These are phyloP conservation scores for Phyllotreta cruciferae DNA, from an alignment of 2,888 invertebrate species.

Conservation along the genomic window DNA sequence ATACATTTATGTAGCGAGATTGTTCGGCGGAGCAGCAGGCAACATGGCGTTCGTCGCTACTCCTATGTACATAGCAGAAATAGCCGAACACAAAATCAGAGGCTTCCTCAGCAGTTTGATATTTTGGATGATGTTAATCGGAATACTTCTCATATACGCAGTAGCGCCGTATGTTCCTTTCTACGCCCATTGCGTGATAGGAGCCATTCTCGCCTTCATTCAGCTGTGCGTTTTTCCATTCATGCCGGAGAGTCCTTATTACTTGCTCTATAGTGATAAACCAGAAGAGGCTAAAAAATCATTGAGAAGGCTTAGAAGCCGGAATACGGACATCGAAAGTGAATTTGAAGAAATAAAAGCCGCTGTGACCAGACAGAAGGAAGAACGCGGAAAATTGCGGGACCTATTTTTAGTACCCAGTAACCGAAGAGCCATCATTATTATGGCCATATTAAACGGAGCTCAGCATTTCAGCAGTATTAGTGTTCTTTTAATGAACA, in stretches of 20 bases:
- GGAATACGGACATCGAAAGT: constrained; percentile 51
- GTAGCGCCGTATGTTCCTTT: constrained; percentile 51
- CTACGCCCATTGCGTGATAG: constrained; percentile 48
- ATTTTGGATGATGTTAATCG: constrained; percentile 57
- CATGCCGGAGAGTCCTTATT: constrained; percentile 57
- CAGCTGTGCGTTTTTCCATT: constrained; percentile 53
- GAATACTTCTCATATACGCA: constrained; percentile 55
- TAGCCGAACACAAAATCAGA: constrained; percentile 58
- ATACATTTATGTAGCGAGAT: constrained; percentile 53
- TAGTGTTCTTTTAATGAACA: constrained; percentile 58
- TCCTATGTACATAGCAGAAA: constrained; percentile 59
- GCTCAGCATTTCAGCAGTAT: constrained; percentile 59
- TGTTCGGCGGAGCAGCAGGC: constrained; percentile 56
- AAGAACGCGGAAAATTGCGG: constrained; percentile 54
- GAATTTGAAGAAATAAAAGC: constrained; percentile 55
- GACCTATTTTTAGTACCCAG: constrained; percentile 55
- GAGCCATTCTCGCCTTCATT: constrained; percentile 50
- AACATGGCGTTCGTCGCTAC: constrained; percentile 59
- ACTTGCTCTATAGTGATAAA: constrained; percentile 53
- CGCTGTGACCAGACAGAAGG: constrained; percentile 55
- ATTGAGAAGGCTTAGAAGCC: constrained; percentile 49
- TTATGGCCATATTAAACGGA: constrained; percentile 56
- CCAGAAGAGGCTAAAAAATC: constrained; percentile 53
- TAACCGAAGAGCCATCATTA: constrained; percentile 56
- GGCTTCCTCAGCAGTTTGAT: constrained; percentile 57